phyloP scores from a whole-genome alignment of 2,113 vertebrate species.

The Serinus canaria region DNA sequence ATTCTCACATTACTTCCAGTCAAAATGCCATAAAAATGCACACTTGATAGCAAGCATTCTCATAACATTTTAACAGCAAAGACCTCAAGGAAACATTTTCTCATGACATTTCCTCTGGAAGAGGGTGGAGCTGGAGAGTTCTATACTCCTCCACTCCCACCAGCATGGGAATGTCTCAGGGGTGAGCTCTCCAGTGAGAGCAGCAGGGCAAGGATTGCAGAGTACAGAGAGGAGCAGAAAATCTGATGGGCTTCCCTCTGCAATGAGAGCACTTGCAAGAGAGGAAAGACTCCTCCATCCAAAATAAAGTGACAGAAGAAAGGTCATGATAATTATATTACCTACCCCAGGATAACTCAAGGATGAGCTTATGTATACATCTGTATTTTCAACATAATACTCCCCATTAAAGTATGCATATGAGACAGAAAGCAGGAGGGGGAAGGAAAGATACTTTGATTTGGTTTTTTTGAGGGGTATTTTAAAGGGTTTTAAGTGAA shows the following conservation, averaged over 20 bases:
- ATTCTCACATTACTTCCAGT: slow-evolving; percentile 68
- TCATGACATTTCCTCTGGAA: slow-evolving; percentile 73
- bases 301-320: background rate
- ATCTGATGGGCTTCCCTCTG: background rate
- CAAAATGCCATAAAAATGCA: slow-evolving; percentile 68
- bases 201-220: background rate
- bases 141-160: slow-evolving; percentile 8
- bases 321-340: background rate
- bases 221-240: background rate
- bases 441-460: background rate
- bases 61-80: slow-evolving; percentile 59
- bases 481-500: background rate
- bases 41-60: slow-evolving; percentile 55
- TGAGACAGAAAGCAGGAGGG: background rate
- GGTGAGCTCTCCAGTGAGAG: slow-evolving; percentile 51
- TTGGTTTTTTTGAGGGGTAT: background rate
- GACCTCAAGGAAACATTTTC: slow-evolving; percentile 67
- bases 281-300: background rate
- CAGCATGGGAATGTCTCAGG: slow-evolving; percentile 59
- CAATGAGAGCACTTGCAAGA: background rate
- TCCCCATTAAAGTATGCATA: background rate
- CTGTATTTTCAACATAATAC: background rate
- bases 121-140: slow-evolving; percentile 49
- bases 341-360: background rate
- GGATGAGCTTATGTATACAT: background rate